A percentile compares a stretch with the other conserved stretches of the same genome.
These are phyloP conservation scores for Drosophila pallidifrons DNA, from an alignment of 1,140 invertebrate species.

Conservation along the genomic window DNA sequence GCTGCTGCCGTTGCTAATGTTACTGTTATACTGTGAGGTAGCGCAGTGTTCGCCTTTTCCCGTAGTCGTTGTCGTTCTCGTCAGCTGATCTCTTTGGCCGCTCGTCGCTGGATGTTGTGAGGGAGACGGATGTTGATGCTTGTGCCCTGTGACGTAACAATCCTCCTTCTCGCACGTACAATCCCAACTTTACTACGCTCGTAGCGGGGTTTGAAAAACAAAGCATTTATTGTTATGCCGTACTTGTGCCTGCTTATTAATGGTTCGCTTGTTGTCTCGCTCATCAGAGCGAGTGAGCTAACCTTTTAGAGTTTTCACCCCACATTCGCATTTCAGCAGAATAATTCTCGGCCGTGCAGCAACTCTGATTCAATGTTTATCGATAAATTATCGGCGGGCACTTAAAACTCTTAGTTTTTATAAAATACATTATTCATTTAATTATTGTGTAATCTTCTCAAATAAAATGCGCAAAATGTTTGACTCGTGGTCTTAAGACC, in stretches of 20 bases:
- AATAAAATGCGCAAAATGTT: background rate
- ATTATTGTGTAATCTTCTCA: background rate
- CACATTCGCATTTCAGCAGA: slow-evolving; percentile 4
- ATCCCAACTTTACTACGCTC: slow-evolving; percentile 46
- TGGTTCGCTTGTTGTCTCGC: slow-evolving; percentile 50
- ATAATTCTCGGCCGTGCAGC: background rate
- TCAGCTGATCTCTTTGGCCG: slow-evolving; percentile 46
- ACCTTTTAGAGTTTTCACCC: slow-evolving; percentile 36
- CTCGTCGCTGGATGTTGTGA: slow-evolving; percentile 4
- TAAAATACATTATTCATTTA: background rate
- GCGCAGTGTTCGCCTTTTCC: background rate
- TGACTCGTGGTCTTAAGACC: background rate
- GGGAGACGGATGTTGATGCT: slow-evolving; percentile 8
- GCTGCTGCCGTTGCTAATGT: slow-evolving; percentile 3
- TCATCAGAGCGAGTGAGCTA: slow-evolving; percentile 53
- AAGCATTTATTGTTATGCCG: slow-evolving; percentile 57
- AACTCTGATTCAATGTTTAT: slow-evolving; percentile 16
- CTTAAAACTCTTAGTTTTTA: background rate
- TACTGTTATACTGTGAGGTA: slow-evolving; percentile 10
- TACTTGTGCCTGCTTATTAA: slow-evolving; percentile 51
- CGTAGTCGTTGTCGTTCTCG: slow-evolving; percentile 9
- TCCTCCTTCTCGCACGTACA: slow-evolving; percentile 28
- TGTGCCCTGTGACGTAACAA: slow-evolving; percentile 37
- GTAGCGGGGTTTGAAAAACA: slow-evolving; percentile 45
- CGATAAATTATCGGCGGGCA: slow-evolving; percentile 19